These are phyloP conservation scores for Glaucopsyche alexis DNA, from an alignment of 2,888 invertebrate species.

Conservation along the genomic window DNA sequence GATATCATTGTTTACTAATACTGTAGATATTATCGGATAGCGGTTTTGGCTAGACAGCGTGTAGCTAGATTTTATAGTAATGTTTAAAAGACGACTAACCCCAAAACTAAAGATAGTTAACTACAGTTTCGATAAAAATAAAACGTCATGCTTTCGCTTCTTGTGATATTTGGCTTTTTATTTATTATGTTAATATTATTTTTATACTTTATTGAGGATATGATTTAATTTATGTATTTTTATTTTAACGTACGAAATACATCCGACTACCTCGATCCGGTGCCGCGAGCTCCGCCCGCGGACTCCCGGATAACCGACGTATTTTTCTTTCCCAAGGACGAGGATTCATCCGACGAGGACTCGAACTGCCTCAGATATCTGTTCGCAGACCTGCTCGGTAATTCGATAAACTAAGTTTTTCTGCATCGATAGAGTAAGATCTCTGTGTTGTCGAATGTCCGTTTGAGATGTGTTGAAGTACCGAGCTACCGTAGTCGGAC, in stretches of 20 bases:
- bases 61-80: slow-evolving; percentile 57
- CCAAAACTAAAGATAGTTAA: slow-evolving; percentile 25
- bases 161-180: slow-evolving; percentile 77
- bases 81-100: slow-evolving; percentile 34
- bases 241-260: slow-evolving; percentile 19
- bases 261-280: slow-evolving; percentile 33
- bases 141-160: slow-evolving; percentile 64
- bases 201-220: slow-evolving; percentile 36
- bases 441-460: slow-evolving; percentile 69
- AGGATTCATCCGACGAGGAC: slow-evolving; percentile 77
- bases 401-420: slow-evolving; percentile 51
- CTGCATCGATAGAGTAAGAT: slow-evolving; percentile 58
- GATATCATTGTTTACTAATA: slow-evolving; percentile 55
- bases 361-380: slow-evolving; percentile 86
- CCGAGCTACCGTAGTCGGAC: slow-evolving; percentile 50
- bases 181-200: slow-evolving; percentile 55
- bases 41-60: slow-evolving; percentile 59
- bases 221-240: slow-evolving; percentile 20
- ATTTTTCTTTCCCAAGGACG: slow-evolving; percentile 70
- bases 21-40: slow-evolving; percentile 57
- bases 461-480: slow-evolving; percentile 55
- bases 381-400: slow-evolving; percentile 84
- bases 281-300: slow-evolving; percentile 34
- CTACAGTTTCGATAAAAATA: slow-evolving; percentile 21
- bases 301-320: slow-evolving; percentile 51